Evolutionary conservation across 2,888 invertebrate species (phyloP).

Genomic region (Nemurella pictetii): DNA sequence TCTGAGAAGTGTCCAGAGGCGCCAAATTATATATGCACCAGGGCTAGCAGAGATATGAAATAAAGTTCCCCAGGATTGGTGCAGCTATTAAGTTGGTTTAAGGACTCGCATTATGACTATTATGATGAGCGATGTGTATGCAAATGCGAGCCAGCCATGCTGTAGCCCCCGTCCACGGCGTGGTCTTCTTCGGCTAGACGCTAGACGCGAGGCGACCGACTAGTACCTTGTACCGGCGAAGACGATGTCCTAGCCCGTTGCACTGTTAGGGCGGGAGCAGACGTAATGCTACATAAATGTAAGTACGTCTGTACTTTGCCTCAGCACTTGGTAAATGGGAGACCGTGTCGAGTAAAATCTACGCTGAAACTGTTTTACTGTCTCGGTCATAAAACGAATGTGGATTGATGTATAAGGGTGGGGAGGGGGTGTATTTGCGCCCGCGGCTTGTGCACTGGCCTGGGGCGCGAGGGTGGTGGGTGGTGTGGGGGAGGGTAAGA

Average conservation of each 20-base stretch:
- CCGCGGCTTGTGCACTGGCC: no score
- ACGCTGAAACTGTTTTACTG: constrained; percentile 27
- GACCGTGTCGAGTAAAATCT: not conserved
- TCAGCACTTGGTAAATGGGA: not conserved
- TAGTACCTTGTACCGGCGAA: no score
- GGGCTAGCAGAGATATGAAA: constrained; percentile 1
- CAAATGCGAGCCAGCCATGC: constrained; percentile 29
- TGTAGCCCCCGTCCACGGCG: no score
- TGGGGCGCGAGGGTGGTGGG: no score
- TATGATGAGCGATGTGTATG: constrained; percentile 35
- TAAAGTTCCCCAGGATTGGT: constrained; percentile 15
- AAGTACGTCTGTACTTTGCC: not conserved
- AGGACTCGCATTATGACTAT: constrained; percentile 3
- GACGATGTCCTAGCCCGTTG: not conserved
- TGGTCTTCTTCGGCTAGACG: no score
- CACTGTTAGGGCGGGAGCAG: constrained; percentile 3
- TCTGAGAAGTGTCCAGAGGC: not conserved
- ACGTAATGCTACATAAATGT: not conserved
- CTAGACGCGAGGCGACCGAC: not conserved
- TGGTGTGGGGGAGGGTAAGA: no score
- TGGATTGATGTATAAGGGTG: not conserved
- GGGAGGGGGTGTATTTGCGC: not conserved
- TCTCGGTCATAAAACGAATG: constrained; percentile 15
- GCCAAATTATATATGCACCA: not conserved
- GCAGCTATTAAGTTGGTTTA: not conserved